Base-by-base conservation (phyloP, 37 sponge, comb jelly and placozoan species). In the Hormiphora californensis region DNA sequence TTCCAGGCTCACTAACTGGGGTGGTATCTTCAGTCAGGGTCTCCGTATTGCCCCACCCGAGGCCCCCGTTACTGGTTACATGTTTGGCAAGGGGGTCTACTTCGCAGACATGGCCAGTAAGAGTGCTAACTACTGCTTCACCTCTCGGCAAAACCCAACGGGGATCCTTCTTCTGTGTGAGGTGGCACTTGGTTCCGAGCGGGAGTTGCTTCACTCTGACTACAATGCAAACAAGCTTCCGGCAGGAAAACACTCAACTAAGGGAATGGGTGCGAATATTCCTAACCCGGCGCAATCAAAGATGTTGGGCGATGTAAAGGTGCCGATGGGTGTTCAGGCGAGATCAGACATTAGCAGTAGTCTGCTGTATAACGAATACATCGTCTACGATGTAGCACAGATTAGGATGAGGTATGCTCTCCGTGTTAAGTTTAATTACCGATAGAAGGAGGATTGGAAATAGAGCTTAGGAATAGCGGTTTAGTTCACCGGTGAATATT, bases 41-140 rank as follows among this genome's bases (percentile, higher is more conserved):
- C 89, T 96, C 32, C 65, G 94, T 7, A 90, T 96, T 34, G 98
- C 98, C 31, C 98, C 98, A 0, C 98, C 98, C n/a, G 98, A 96
- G 55, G 94, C 98, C 0, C 98, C 98, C n/a, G 88, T 90, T 68
- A 96, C 98, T 88, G 98, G 98, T 11, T 96, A 96, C 88, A 96
- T 96, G 98, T 94, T 94, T 93, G 97, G 94, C 0, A 94, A 96
- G 73, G 94, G 98, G n/a, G 85, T 96, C 0, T 96, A 96, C 86
- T 96, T 96, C 89, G 98, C 98, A 39, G 98, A 96, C 89, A 93
- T 94, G 87, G 93, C 90, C 68, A 94, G 94, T 0, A 96, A 96
- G 73, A 94, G 94, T 91, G 94, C 94, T 40, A 96, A 96, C 91
- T 96, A 96, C 90, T 96, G 98, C 86, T 94, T 92, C 87, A 92